A percentile compares a stretch with the other conserved stretches of the same genome.
Conservation (phyloP, 1,140 invertebrate species). For the Ips nitidus region DNA sequence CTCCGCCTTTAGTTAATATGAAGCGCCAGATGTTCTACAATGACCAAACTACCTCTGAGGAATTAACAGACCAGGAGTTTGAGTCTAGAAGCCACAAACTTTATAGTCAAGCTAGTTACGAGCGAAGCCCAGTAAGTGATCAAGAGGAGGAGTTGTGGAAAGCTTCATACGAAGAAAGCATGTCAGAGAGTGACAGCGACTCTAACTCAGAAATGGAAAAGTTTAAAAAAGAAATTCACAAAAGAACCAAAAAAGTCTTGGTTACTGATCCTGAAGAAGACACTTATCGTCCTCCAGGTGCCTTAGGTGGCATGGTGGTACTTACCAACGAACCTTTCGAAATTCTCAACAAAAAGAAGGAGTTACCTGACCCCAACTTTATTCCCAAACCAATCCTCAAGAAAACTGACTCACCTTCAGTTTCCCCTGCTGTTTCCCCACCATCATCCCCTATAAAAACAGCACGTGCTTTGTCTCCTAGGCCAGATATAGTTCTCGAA, state of each 20-base stretch:
- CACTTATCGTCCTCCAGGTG: slow-evolving; percentile 65
- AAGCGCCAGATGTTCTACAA: slow-evolving; percentile 38
- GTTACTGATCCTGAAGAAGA: slow-evolving; percentile 59
- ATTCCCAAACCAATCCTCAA: slow-evolving; percentile 76
- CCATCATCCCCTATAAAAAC: slow-evolving; percentile 43
- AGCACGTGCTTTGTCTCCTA: slow-evolving; percentile 47
- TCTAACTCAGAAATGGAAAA: slow-evolving; percentile 38
- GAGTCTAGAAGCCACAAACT: slow-evolving; percentile 37
- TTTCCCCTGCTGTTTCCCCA: slow-evolving; percentile 29
- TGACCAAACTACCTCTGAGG: slow-evolving; percentile 46
- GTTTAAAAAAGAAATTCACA: slow-evolving; percentile 28
- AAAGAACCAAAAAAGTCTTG: slow-evolving; percentile 34
- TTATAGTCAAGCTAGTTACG: slow-evolving; percentile 34
- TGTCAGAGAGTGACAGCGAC: slow-evolving; percentile 45
- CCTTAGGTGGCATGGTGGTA: slow-evolving; percentile 48
- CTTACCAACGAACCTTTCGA: slow-evolving; percentile 54
- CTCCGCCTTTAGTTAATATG: slow-evolving; percentile 27
- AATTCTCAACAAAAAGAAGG: slow-evolving; percentile 58
- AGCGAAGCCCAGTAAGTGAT: slow-evolving; percentile 42
- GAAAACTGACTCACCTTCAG: slow-evolving; percentile 47
- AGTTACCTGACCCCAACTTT: slow-evolving; percentile 63
- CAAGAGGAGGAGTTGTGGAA: slow-evolving; percentile 49
- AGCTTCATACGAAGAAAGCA: slow-evolving; percentile 45
- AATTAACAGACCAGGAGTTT: slow-evolving; percentile 47
- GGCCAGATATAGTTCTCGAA: slow-evolving; percentile 27